Conservation (phyloP, 2,888 invertebrate species). For the Gnatocerus cornutus region DNA sequence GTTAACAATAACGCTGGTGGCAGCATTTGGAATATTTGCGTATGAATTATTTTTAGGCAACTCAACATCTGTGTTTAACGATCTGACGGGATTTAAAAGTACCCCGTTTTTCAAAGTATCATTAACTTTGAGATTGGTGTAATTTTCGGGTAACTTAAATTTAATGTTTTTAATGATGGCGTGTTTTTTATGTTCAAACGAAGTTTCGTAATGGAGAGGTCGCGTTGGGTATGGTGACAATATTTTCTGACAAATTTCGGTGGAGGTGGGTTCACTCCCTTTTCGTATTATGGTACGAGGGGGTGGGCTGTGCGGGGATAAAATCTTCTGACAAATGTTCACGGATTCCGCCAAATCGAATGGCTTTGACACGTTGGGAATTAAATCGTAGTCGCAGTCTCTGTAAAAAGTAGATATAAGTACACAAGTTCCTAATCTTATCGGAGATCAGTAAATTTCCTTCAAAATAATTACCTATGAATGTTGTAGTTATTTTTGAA, state of each 20-base stretch:
- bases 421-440: too few species aligned
- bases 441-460: too few species aligned
- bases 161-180: conserved; percentile 70
- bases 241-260: conserved; percentile 62
- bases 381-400: conserved; percentile 60
- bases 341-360: conserved; percentile 65
- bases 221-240: conserved; percentile 56
- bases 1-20: conserved; percentile 65
- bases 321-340: conserved; percentile 67
- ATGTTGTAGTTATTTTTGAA: conserved; percentile 70
- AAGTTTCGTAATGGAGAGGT: conserved; percentile 66
- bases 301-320: conserved; percentile 61
- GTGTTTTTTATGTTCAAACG: conserved; percentile 66
- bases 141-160: conserved; percentile 69
- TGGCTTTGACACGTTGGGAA: conserved; percentile 59
- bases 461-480: conserved; percentile 64
- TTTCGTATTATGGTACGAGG: conserved; percentile 54
- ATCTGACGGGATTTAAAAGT: conserved; percentile 46
- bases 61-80: conserved; percentile 30
- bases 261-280: conserved; percentile 57
- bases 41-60: conserved; percentile 51
- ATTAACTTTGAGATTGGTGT: conserved; percentile 61
- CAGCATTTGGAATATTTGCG: conserved; percentile 30
- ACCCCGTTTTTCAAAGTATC: conserved; percentile 50
- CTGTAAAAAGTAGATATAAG: background rate